Base-by-base conservation (phyloP, 2,113 vertebrate species). In the Corythornis cristatus region DNA sequence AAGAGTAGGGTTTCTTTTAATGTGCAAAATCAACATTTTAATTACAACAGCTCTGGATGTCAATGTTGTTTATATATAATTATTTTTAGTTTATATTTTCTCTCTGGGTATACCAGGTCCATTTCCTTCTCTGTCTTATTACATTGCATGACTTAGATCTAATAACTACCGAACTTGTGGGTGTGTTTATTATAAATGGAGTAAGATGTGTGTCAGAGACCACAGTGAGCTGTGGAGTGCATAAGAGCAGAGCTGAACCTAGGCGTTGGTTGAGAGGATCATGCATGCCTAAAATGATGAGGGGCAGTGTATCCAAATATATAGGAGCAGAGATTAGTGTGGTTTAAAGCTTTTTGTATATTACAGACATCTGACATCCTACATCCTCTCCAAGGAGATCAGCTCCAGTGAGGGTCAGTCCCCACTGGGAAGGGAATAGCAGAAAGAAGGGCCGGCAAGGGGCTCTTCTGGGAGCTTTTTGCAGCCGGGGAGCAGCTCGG, bases 21-120 rank as follows among this genome's bases (percentile, higher is more conserved):
- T 73, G 62, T 79, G 45, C 74, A 93, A 79, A 76, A 85, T 65
- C 77, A 93, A 75, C 81, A 45, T 57, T 93, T 89, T 92, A 93
- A 93, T 95, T 89, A 68, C 33, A 76, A 20, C 29, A 61, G 19
- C 53, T 75, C 61, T 80, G 31, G 15, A 68, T 86, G 83, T 67
- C 58, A 43, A 11, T 28, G 74, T 61, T 46, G 67, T 79, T 89
- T 79, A 92, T 89, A 77, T 79, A 37, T 40, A 86, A 78, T 92
- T 88, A 51, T 68, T 83, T 85, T 83, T 72, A 74, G 53, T 84
- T 84, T 61, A 82, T 95, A 40, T 90, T 57, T 15, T 91, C 85
- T 84, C 84, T 72, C 58, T 61, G 70, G 43, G 53, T 43, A 35
- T 57, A 67, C n/a, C 43, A 48, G 40, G 45, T 75, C 67, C 42